phyloP scores from a whole-genome alignment of 1,140 invertebrate genomes.

The Pseudomyrmex concolor region DNA sequence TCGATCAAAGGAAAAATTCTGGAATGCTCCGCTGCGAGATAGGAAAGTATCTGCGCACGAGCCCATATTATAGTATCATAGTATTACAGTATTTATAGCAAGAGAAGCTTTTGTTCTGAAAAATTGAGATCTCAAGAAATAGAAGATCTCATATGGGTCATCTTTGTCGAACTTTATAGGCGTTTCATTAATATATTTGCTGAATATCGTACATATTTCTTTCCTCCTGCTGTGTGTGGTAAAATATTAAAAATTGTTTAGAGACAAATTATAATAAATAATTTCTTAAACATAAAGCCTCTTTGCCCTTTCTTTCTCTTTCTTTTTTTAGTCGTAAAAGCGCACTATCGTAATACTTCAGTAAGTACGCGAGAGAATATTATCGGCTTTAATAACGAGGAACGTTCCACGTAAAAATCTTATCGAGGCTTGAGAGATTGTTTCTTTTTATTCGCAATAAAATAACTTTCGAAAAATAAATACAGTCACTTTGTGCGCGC shows the following conservation, averaged over 20 bases:
- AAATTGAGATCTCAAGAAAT: conserved; percentile 40
- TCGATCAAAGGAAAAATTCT: conserved; percentile 36
- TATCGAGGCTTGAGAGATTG: neutral
- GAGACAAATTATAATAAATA: too few species aligned
- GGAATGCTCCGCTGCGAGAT: conserved; percentile 16
- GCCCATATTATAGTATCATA: conserved; percentile 5
- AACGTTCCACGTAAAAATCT: neutral
- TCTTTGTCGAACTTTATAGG: conserved; percentile 17
- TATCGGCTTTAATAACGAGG: conserved; percentile 8
- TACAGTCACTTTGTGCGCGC: neutral
- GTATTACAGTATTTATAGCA: conserved; percentile 16
- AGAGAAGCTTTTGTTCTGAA: conserved; percentile 15
- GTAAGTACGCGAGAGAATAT: neutral
- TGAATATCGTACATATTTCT: neutral
- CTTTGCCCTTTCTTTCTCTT: neutral
- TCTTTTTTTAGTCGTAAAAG: too few species aligned
- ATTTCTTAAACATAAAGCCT: neutral
- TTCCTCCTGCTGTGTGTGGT: neutral
- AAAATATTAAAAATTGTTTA: neutral
- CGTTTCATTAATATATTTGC: too few species aligned
- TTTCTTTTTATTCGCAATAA: neutral
- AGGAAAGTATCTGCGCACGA: neutral
- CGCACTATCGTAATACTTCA: neutral
- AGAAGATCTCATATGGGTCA: neutral
- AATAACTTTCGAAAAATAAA: conserved; percentile 20